Conservation (phyloP, 2,888 invertebrate species). For the Polia nebulosa region DNA sequence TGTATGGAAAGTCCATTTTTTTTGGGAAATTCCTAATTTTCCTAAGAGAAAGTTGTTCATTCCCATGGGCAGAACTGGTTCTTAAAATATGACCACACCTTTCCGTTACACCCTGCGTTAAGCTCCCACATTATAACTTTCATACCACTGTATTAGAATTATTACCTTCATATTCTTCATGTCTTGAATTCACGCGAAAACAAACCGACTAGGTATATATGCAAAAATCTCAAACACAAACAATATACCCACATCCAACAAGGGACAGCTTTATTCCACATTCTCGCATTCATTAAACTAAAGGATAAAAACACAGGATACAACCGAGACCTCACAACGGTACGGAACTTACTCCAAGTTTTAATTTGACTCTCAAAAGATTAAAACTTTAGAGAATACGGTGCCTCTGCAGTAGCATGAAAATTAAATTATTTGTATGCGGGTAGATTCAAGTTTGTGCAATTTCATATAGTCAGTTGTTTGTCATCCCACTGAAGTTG, state of each 20-base stretch:
- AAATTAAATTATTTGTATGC: slow-evolving; percentile 41
- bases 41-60: too few species aligned
- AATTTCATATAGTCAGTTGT: slow-evolving; percentile 15
- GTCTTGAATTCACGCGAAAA: background rate
- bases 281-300: too few species aligned
- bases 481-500: slow-evolving; percentile 14
- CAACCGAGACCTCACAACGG: background rate
- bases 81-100: too few species aligned
- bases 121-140: background rate
- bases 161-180: background rate
- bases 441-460: slow-evolving; percentile 23
- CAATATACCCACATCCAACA: slow-evolving; percentile 31
- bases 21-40: too few species aligned
- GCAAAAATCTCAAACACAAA: background rate
- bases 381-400: slow-evolving; percentile 33
- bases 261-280: background rate
- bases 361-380: slow-evolving; percentile 41
- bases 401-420: slow-evolving; percentile 1
- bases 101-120: too few species aligned
- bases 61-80: too few species aligned
- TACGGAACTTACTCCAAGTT: slow-evolving; percentile 20
- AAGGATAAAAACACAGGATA: slow-evolving; percentile 1
- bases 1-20: too few species aligned
- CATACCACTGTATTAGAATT: background rate
- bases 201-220: too few species aligned